phyloP scores from a whole-genome alignment of 2,888 invertebrate genomes.

The Drosophila koepferae region DNA sequence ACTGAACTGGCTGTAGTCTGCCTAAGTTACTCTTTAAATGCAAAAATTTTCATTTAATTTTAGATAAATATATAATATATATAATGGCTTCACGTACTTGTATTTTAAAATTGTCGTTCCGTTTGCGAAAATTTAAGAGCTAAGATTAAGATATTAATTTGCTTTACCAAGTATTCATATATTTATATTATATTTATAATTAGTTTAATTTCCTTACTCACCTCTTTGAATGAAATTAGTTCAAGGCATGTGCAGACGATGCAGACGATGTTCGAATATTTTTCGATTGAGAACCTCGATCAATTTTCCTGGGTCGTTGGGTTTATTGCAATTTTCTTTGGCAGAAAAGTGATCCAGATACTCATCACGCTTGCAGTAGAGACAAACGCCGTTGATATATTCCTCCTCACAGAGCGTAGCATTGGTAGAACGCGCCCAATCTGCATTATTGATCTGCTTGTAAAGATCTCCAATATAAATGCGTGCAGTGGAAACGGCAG shows the following conservation, averaged over 20 bases:
- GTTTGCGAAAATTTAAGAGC: too few relatives aligned
- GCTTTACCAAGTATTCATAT: too few relatives aligned
- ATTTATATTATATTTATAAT: too few relatives aligned
- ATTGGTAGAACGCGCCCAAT: conserved; percentile 64
- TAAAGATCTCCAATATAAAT: conserved; percentile 65
- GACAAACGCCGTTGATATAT: conserved; percentile 63
- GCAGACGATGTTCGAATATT: conserved; percentile 53
- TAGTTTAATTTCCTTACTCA: conserved; percentile 26
- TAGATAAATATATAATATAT: too few relatives aligned
- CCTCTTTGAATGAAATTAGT: conserved; percentile 18
- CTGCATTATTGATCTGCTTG: conserved; percentile 41
- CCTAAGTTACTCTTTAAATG: background rate
- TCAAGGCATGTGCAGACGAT: conserved; percentile 27
- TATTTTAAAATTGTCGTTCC: too few relatives aligned
- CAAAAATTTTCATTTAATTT: background rate
- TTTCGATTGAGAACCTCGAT: conserved; percentile 56
- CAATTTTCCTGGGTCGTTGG: conserved; percentile 52
- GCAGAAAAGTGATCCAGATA: conserved; percentile 68
- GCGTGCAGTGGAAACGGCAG: conserved; percentile 52
- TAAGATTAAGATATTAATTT: too few relatives aligned
- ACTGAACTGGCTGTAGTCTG: conserved; percentile 39
- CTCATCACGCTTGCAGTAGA: conserved; percentile 68
- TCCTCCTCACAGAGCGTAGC: conserved; percentile 73
- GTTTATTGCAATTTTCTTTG: conserved; percentile 68
- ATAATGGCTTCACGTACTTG: too few relatives aligned